These are phyloP conservation scores for Baccha elongata DNA, from an alignment of 2,888 invertebrate genomes.

Conservation along the genomic window DNA sequence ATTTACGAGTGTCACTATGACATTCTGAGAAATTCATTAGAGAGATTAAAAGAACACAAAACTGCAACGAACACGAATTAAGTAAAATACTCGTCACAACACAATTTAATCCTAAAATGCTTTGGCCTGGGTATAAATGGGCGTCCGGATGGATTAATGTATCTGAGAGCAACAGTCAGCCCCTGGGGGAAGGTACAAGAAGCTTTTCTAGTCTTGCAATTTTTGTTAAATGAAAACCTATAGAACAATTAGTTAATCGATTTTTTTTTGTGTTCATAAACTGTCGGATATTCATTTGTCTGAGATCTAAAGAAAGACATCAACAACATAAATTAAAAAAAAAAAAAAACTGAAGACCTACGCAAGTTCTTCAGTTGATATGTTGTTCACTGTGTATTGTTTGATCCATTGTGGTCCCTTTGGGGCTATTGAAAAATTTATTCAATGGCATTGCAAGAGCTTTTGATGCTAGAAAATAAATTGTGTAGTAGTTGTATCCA, in stretches of 20 bases:
- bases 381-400: too few species aligned
- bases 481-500: not conserved
- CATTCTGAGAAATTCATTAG: not conserved
- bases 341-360: too few species aligned
- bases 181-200: not conserved
- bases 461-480: conserved; percentile 3
- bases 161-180: conserved; percentile 4
- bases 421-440: conserved; percentile 9
- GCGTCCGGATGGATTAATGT: not conserved
- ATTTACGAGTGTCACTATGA: not conserved
- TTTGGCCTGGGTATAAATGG: too few species aligned
- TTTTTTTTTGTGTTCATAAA: conserved; percentile 49
- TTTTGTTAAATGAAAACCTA: not conserved
- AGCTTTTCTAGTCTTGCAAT: not conserved
- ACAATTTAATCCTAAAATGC: too few species aligned
- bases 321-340: too few species aligned
- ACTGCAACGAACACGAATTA: not conserved
- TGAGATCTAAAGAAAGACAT: too few species aligned
- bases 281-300: too few species aligned
- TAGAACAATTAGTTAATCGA: conserved; percentile 65
- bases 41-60: not conserved
- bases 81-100: not conserved
- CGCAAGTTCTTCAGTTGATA: too few species aligned
- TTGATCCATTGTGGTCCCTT: conserved; percentile 5
- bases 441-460: conserved; percentile 8